Conservation (phyloP, 2,888 invertebrate species). For the Drosophila putrida region DNA sequence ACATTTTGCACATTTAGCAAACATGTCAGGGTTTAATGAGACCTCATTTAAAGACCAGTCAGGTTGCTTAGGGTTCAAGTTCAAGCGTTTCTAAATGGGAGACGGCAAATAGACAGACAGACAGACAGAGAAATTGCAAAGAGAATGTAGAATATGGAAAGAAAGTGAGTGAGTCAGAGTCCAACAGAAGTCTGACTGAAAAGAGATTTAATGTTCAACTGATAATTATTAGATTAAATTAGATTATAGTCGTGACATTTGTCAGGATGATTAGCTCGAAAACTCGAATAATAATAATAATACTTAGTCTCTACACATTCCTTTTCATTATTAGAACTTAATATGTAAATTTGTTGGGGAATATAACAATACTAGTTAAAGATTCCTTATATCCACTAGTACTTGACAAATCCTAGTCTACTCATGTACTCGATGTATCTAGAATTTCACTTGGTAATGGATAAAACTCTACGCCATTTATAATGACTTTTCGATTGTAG, state of each 20-base stretch:
- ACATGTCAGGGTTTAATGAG: constrained; percentile 25
- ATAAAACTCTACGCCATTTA: neutral
- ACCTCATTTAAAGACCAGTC: neutral
- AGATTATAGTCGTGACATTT: too few species aligned
- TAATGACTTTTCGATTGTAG: constrained; percentile 7
- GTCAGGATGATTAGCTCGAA: too few species aligned
- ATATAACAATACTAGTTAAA: too few species aligned
- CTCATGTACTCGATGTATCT: too few species aligned
- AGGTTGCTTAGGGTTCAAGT: neutral
- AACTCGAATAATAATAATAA: too few species aligned
- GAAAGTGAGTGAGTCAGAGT: too few species aligned
- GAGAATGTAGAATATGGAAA: too few species aligned
- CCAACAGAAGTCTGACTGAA: neutral
- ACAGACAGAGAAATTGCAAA: neutral
- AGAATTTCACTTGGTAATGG: neutral
- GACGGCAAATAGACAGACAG: neutral
- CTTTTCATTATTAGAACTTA: too few species aligned
- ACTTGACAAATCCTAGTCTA: neutral
- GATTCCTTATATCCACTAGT: too few species aligned
- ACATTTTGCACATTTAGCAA: constrained; percentile 21
- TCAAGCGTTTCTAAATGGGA: neutral
- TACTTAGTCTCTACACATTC: too few species aligned
- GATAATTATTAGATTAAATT: neutral
- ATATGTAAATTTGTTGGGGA: too few species aligned
- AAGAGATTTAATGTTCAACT: neutral